A percentile compares a stretch with the other conserved stretches of the same genome.
phyloP scores from a whole-genome alignment of 2,888 invertebrate species.

The Maniola hyperantus region DNA sequence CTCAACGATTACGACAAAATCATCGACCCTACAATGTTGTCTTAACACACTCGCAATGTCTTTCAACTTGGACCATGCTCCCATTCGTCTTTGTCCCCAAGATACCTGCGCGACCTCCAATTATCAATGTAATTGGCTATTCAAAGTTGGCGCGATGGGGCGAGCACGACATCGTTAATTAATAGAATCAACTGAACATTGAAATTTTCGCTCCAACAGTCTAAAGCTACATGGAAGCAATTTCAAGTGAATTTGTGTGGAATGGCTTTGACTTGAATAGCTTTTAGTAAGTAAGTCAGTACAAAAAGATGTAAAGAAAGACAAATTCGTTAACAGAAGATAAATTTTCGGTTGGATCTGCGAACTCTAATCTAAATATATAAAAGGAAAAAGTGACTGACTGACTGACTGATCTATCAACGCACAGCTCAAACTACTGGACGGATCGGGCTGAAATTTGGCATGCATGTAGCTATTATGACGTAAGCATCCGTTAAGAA shows the following conservation, averaged over 20 bases:
- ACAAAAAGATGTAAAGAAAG: conserved; percentile 1
- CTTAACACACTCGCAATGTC: neutral
- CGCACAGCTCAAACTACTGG: no score
- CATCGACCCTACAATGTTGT: no score
- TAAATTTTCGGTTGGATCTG: neutral
- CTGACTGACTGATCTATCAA: no score
- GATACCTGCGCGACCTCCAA: conserved; percentile 78
- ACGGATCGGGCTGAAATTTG: no score
- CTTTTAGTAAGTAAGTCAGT: conserved; percentile 30
- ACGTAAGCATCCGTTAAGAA: no score
- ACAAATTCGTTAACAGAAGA: neutral
- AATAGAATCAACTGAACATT: conserved; percentile 78
- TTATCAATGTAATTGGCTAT: conserved; percentile 81
- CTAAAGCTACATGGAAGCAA: conserved; percentile 50
- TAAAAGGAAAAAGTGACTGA: no score
- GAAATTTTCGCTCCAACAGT: conserved; percentile 72
- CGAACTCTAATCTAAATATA: neutral
- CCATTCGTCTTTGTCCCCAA: conserved; percentile 60
- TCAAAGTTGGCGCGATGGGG: conserved; percentile 72
- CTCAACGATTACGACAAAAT: no score
- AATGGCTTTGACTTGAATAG: conserved; percentile 47
- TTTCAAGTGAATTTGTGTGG: conserved; percentile 55
- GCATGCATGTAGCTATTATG: no score
- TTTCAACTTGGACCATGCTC: conserved; percentile 40
- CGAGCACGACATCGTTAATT: conserved; percentile 73